phyloP scores from a whole-genome alignment of 2,888 invertebrate genomes.

The Zhengitettix transpicula region DNA sequence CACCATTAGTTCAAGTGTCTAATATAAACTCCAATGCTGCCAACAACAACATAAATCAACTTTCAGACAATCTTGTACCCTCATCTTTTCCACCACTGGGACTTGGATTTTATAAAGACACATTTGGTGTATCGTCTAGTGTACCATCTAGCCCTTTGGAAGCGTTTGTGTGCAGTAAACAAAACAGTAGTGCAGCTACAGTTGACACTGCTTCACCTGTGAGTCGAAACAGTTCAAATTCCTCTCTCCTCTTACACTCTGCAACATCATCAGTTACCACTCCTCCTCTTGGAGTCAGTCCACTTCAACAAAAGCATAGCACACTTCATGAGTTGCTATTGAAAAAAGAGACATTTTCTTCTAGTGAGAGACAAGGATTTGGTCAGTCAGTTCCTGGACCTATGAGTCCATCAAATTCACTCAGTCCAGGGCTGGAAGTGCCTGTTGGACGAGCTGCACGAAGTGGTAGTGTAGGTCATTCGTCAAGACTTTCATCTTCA shows the following conservation, averaged over 20 bases:
- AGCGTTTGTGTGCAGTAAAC: slow-evolving; percentile 13
- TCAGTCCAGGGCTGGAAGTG: slow-evolving; percentile 5
- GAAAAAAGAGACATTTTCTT: slow-evolving; percentile 40
- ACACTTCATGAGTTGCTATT: slow-evolving; percentile 50
- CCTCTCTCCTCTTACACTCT: slow-evolving; percentile 29
- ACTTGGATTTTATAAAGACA: slow-evolving; percentile 21
- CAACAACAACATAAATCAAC: slow-evolving; percentile 17
- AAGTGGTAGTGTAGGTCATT: slow-evolving; percentile 17
- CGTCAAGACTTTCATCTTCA: slow-evolving; percentile 64
- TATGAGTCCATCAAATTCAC: slow-evolving; percentile 29
- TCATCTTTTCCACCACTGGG: slow-evolving; percentile 21
- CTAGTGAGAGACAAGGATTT: slow-evolving; percentile 34
- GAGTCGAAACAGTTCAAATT: slow-evolving; percentile 45
- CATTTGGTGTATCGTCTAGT: slow-evolving; percentile 20
- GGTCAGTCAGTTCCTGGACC: slow-evolving; percentile 47
- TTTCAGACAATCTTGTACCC: slow-evolving; percentile 12
- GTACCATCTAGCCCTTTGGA: slow-evolving; percentile 36
- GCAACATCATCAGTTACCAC: slow-evolving; percentile 22
- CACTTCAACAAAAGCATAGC: slow-evolving; percentile 24
- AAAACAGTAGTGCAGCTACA: slow-evolving; percentile 12
- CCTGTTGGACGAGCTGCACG: slow-evolving; percentile 1
- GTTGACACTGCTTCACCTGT: slow-evolving; percentile 43
- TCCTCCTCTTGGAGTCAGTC: slow-evolving; percentile 19
- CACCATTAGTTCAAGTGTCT: slow-evolving; percentile 12
- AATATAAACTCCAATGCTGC: slow-evolving; percentile 12